Percentiles rank a stretch among this genome's conserved stretches.
phyloP scores from a whole-genome alignment of 2,113 vertebrate genomes.

The Peromyscus leucopus region DNA sequence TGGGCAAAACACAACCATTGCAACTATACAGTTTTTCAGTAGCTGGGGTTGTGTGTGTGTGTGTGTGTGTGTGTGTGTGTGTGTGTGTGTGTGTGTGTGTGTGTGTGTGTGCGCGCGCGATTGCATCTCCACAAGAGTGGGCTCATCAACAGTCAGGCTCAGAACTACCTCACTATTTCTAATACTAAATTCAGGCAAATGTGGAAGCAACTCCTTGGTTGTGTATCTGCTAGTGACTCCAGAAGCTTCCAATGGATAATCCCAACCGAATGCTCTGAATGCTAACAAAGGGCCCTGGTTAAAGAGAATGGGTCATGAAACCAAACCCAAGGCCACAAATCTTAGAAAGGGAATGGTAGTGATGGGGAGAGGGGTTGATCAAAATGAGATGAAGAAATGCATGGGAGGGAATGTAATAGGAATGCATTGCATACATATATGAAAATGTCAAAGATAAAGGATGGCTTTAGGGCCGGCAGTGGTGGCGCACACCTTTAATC shows the following conservation, averaged over 20 bases:
- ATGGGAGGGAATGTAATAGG: neutral
- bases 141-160: neutral
- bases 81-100: neutral
- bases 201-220: neutral
- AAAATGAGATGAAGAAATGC: neutral
- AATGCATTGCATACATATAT: neutral
- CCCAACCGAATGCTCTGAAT: neutral
- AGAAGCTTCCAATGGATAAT: neutral
- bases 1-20: neutral
- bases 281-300: neutral
- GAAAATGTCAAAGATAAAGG: neutral
- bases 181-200: neutral
- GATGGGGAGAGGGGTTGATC: no score
- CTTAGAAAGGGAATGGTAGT: neutral
- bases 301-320: neutral
- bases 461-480: no score
- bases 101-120: no score
- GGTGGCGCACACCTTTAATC: no score
- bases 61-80: no score
- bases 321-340: neutral
- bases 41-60: neutral
- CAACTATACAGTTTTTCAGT: neutral
- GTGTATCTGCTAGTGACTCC: neutral
- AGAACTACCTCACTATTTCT: neutral
- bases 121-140: neutral